Conservation (phyloP, 1,140 invertebrate species). For the Heliconius eleuchia region DNA sequence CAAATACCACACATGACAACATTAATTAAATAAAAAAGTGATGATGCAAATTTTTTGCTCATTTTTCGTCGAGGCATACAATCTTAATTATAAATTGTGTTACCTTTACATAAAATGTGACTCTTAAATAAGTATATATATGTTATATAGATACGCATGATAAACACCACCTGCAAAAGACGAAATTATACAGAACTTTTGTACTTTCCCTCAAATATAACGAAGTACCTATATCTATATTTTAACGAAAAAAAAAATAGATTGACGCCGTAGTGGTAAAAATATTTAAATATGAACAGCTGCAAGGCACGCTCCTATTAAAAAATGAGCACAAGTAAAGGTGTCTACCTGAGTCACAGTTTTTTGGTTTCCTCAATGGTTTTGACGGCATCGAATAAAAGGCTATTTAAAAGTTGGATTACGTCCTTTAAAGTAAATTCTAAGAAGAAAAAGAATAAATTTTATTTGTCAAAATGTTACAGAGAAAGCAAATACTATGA, state of each 20-base stretch:
- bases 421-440: background rate
- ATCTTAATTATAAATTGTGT: background rate
- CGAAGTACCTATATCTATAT: background rate
- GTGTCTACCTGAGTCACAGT: slow-evolving; percentile 59
- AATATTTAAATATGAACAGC: slow-evolving; percentile 50
- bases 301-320: slow-evolving; percentile 60
- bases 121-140: background rate
- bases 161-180: background rate
- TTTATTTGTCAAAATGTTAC: too few species aligned
- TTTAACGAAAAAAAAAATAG: slow-evolving; percentile 2
- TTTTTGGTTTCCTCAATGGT: slow-evolving; percentile 55
- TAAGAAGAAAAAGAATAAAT: background rate
- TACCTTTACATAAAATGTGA: background rate
- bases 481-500: too few species aligned
- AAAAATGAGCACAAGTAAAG: slow-evolving; percentile 54
- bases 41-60: background rate
- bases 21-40: background rate
- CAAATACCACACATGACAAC: background rate
- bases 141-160: background rate
- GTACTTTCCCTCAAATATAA: background rate
- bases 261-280: background rate
- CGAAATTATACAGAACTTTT: background rate
- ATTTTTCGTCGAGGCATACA: background rate
- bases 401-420: background rate
- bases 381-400: slow-evolving; percentile 12